Evolutionary conservation across 1,140 invertebrate genomes (phyloP).

Genomic region (Physella acuta): DNA sequence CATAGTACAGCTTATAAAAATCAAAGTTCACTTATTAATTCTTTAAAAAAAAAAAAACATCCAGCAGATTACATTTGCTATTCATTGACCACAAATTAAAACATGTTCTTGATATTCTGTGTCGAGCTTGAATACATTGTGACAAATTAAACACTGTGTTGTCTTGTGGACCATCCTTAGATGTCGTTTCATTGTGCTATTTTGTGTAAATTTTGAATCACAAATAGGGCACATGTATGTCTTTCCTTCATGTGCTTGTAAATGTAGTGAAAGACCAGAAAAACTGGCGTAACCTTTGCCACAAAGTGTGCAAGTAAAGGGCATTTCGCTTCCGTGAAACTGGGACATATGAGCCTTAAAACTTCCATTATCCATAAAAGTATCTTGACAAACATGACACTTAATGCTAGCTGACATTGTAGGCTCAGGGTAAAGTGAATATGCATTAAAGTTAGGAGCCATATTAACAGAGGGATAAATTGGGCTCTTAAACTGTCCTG

Average conservation of each 20-base stretch:
- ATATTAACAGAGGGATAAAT: not conserved
- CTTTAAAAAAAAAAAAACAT: not conserved
- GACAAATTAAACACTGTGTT: slow-evolving; percentile 13
- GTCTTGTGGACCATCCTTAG: slow-evolving; percentile 13
- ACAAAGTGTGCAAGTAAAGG: slow-evolving; percentile 14
- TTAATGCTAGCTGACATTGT: not conserved
- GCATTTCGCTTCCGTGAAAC: slow-evolving; percentile 9
- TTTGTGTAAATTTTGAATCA: slow-evolving; percentile 21
- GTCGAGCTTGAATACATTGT: slow-evolving; percentile 8
- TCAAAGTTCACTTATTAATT: not conserved
- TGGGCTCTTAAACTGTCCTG: not conserved
- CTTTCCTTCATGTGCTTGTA: slow-evolving; percentile 24
- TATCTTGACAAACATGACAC: slow-evolving; percentile 5
- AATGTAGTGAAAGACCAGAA: slow-evolving; percentile 17
- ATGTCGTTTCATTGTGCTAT: slow-evolving; percentile 23
- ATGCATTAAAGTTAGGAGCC: not conserved
- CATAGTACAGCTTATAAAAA: not conserved
- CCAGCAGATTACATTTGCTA: not conserved
- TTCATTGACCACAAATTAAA: not conserved
- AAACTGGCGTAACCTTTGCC: slow-evolving; percentile 16
- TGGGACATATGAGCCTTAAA: slow-evolving; percentile 13
- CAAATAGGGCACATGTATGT: slow-evolving; percentile 20
- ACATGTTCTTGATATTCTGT: slow-evolving; percentile 16
- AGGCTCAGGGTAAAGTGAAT: not conserved
- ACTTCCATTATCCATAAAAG: not conserved